These are phyloP conservation scores for Myotis davidii DNA, from an alignment of 2,113 vertebrate genomes.

Conservation along the genomic window DNA sequence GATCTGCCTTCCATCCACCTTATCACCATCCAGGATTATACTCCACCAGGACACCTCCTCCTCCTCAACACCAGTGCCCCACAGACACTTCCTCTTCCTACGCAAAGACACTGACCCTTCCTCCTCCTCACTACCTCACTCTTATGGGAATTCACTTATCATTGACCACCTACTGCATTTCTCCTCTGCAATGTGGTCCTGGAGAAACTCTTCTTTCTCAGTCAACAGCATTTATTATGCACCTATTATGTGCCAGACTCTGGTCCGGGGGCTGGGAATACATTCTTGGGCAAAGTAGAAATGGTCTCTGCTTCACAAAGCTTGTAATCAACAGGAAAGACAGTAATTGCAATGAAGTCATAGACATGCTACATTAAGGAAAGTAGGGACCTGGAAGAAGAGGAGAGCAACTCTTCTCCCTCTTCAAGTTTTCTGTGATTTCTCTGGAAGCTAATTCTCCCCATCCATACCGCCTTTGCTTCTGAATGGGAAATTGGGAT, in stretches of 20 bases:
- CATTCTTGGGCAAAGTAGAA: neutral
- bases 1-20: neutral
- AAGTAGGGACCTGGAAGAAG: neutral
- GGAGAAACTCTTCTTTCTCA: neutral
- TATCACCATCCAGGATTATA: neutral
- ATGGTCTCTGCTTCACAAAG: neutral
- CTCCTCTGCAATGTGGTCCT: neutral
- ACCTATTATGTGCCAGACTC: neutral
- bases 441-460: neutral
- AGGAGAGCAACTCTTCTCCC: rapidly evolving
- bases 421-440: neutral
- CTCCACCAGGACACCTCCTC: neutral
- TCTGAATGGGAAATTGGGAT: too few relatives aligned
- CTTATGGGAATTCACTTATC: neutral
- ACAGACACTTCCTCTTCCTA: too few relatives aligned
- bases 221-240: neutral
- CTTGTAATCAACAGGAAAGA: neutral
- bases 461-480: neutral
- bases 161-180: neutral
- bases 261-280: neutral
- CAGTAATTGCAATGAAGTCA: neutral
- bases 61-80: neutral
- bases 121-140: neutral
- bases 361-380: neutral
- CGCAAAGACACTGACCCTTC: neutral